Percentiles rank a stretch among this genome's conserved stretches.
Conservation (phyloP, 2,113 vertebrate genomes). For the Phyllostomus hastatus region DNA sequence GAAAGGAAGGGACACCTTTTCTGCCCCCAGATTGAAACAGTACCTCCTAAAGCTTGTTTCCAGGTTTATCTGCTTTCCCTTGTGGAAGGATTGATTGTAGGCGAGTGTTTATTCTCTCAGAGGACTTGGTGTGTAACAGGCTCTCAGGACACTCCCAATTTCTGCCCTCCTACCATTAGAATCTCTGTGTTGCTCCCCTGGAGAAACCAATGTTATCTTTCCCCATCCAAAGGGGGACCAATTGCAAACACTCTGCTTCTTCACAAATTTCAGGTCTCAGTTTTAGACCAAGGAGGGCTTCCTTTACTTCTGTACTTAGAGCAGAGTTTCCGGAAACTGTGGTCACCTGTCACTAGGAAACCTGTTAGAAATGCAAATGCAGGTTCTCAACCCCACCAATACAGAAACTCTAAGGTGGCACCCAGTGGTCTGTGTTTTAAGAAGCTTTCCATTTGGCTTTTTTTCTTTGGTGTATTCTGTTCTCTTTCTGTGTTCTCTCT, state of each 20-base stretch:
- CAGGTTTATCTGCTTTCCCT: neutral
- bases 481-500: neutral
- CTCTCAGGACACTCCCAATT: neutral
- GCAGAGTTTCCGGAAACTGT: neutral
- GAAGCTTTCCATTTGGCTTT: neutral
- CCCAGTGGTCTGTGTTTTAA: neutral
- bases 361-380: neutral
- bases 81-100: neutral
- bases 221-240: neutral
- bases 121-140: neutral
- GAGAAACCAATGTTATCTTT: neutral
- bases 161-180: neutral
- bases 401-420: neutral
- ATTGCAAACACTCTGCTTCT: neutral
- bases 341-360: neutral
- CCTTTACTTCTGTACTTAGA: neutral
- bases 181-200: neutral
- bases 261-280: neutral
- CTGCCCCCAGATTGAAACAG: neutral
- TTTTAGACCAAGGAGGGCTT: neutral
- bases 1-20: slow-evolving; percentile 61
- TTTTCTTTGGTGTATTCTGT: neutral
- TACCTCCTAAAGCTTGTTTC: neutral
- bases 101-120: neutral
- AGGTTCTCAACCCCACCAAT: neutral